Conservation (phyloP, 2,888 invertebrate genomes). For the Drosophila mulleri region DNA sequence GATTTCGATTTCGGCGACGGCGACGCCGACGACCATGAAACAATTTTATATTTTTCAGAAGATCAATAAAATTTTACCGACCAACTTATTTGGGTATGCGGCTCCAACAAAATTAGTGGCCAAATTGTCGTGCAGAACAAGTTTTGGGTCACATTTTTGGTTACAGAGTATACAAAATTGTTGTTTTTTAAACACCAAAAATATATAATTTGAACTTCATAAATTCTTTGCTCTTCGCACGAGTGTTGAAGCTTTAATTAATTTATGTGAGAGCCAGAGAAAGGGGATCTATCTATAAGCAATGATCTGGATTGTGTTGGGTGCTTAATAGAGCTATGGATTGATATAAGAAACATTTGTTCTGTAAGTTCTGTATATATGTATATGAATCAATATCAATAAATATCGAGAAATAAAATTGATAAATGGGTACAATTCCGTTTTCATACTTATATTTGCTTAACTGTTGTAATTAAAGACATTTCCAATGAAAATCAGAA, state of each 20-base stretch:
- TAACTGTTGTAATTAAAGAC: constrained; percentile 5
- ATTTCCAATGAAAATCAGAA: constrained; percentile 23
- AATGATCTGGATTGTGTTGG: constrained; percentile 23
- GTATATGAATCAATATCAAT: no score
- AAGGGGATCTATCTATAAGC: constrained; percentile 5
- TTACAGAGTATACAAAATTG: constrained; percentile 59
- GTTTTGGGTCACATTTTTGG: constrained; percentile 72
- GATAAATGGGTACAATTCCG: neutral
- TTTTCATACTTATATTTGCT: neutral
- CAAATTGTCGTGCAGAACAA: constrained; percentile 72
- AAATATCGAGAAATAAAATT: neutral
- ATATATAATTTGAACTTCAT: constrained; percentile 53
- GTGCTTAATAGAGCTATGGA: constrained; percentile 32
- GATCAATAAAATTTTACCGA: constrained; percentile 80
- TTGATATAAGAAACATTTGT: constrained; percentile 20
- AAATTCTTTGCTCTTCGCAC: constrained; percentile 41
- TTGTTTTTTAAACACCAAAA: constrained; percentile 16
- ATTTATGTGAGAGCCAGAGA: constrained; percentile 46
- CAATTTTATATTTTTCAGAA: constrained; percentile 76
- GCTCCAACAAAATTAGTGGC: constrained; percentile 69
- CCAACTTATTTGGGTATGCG: constrained; percentile 70
- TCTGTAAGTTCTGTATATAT: no score
- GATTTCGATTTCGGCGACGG: constrained; percentile 51
- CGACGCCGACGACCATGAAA: constrained; percentile 65
- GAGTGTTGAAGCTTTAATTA: constrained; percentile 42